Evolutionary conservation across 2,888 invertebrate species (phyloP), one percentile per base, ranked within the genome.

Genomic region (Acronicta alni): DNA sequence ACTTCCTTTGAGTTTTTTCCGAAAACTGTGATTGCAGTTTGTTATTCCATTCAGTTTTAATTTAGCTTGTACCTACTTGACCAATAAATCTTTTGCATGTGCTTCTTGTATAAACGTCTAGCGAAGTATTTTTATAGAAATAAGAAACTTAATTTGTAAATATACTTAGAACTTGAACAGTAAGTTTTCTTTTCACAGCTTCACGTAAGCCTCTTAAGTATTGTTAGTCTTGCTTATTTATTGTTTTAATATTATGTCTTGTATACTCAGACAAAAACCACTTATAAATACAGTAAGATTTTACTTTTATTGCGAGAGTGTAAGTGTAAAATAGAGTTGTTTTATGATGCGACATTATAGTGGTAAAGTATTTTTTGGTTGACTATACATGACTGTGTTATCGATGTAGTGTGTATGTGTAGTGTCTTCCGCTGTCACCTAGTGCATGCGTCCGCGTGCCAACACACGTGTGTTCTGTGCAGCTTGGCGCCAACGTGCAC

Each of bases 371-470:
- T 30, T 35, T 35, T n/a, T 35, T 35, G n/a, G 6, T n/a, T n/a
- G 35, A n/a, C 35, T 35, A n/a, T 35, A 35, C n/a, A 32, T 67
- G 62, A 49, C 38, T 64, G 53, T 77, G 64, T 79, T 66, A 67
- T 64, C 26, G 56, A 57, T 80, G 60, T 83, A 77, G 76, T 69
- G 73, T 67, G 18, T 81, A 69, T 80, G 76, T 71, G 82, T 91
- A 91, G 92, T 73, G 78, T 72, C 74, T 79, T 88, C 70, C 92
- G 93, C 81, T 92, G 89, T 75, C 93, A 93, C 84, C 89, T 91
- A 84, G 94, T 93, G 86, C 93, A 94, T 86, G 83, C 85, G 69
- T 90, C 93, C 47, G 91, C 89, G 82, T 94, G 94, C 80, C 91
- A 85, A 81, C 84, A 90, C 84, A 83, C 83, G 70, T 90, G 88